phyloP scores from a whole-genome alignment of 2,113 vertebrate genomes.

The Hiodon alosoides region DNA sequence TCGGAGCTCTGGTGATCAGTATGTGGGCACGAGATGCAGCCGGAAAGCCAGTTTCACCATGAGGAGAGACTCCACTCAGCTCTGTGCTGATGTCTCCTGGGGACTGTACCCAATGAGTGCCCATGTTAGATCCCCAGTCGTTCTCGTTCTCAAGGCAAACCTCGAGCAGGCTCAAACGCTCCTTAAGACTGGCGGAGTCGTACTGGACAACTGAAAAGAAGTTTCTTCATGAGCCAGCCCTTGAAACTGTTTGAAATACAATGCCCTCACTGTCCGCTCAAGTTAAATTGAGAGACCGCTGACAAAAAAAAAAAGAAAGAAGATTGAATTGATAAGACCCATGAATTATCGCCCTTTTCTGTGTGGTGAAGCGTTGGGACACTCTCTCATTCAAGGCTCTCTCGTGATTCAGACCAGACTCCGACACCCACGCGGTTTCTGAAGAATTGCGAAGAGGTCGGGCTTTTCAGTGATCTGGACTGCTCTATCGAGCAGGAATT shows the following conservation, averaged over 20 bases:
- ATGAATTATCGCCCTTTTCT: slow-evolving; percentile 48
- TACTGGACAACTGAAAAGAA: slow-evolving; percentile 48
- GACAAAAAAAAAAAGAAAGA: slow-evolving; percentile 35
- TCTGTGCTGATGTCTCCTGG: too few species aligned
- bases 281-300: slow-evolving; percentile 45
- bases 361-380: neutral
- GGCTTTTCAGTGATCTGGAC: slow-evolving; percentile 93
- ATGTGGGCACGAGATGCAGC: too few species aligned
- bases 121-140: slow-evolving; percentile 37
- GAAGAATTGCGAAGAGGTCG: slow-evolving; percentile 98
- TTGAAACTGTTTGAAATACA: slow-evolving; percentile 55
- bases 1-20: too few species aligned
- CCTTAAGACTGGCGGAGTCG: slow-evolving; percentile 12
- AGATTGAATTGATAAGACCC: slow-evolving; percentile 33
- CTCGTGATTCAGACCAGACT: slow-evolving; percentile 82
- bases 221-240: slow-evolving; percentile 45
- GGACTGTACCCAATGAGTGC: too few species aligned
- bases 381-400: slow-evolving; percentile 21
- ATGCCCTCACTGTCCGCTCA: slow-evolving; percentile 9
- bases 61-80: too few species aligned
- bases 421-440: slow-evolving; percentile 95
- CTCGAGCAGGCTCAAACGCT: too few species aligned
- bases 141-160: too few species aligned
- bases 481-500: slow-evolving; percentile 97
- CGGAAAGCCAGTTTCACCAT: too few species aligned